Evolutionary conservation across 2,113 vertebrate genomes (phyloP), one percentile per base, ranked within the genome.

Genomic region (Pelmatolapia mariae): DNA sequence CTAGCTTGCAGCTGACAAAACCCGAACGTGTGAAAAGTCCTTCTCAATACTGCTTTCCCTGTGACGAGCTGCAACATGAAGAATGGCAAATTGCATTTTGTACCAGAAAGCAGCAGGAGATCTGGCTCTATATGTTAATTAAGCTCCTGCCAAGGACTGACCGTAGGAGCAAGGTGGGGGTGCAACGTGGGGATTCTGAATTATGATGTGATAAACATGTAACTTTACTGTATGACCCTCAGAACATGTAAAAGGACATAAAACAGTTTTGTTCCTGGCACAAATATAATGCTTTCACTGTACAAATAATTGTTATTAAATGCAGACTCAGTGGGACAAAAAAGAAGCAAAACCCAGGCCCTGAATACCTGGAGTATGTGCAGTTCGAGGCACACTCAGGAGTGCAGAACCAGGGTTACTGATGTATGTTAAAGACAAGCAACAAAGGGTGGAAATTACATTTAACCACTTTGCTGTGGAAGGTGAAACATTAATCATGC

Each of bases 1-100:
- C 53, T 66, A 86, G 85, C 81, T 59, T 73, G 87, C 87, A 95
- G 91, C 92, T 93, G 91, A 91, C 83, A 91, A 87, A 93, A 92
- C 63, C 79, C 57, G 22, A 82, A 87, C 4, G 71, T 87, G 83
- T 92, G 85, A 93, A 90, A 90, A 84, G 52, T 50, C 59, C 40
- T 52, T 89, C 43, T 53, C 66, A 80, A 83, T 80, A 45, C 66
- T 63, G 40, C 18, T 54, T 82, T 82, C 8, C 63, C 38, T 63
- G 59, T 33, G 10, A 66, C 29, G 19, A 47, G 50, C 79, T 80
- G 59, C 52, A 79, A 68, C 79, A 73, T 86, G 86, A 73, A 85
- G 61, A 88, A 61, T 61, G 54, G 56, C 66, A 91, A 88, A 90
- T 26, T 82, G 79, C 54, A 83, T 89, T 86, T 90, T 85, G 90